phyloP scores from a whole-genome alignment of 2,113 vertebrate genomes.

The Sceloporus tristichus region DNA sequence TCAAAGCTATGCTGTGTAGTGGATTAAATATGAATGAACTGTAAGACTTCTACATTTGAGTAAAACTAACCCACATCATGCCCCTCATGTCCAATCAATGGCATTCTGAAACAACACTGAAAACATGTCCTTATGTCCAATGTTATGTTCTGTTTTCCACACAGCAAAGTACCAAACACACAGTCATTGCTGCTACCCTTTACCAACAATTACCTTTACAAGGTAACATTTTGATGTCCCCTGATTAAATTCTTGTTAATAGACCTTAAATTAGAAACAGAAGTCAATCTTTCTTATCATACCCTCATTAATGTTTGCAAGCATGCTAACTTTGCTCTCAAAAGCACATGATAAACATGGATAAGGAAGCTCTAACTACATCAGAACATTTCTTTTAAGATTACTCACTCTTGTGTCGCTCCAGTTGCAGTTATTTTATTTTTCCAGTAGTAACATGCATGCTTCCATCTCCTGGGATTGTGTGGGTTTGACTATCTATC shows the following conservation, averaged over 20 bases:
- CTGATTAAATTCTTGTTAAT: conserved; percentile 57
- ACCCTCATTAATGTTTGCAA: conserved; percentile 40
- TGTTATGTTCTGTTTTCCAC: conserved; percentile 40
- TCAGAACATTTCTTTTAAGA: not conserved
- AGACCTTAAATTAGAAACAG: conserved; percentile 54
- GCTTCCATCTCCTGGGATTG: not conserved
- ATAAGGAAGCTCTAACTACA: not conserved
- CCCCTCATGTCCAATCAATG: not conserved
- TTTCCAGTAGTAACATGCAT: not conserved
- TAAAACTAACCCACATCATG: not conserved
- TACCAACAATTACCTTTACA: conserved; percentile 42
- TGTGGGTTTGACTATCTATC: too few species aligned
- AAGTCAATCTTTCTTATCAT: conserved; percentile 50
- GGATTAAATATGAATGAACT: not conserved
- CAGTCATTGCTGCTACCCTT: conserved; percentile 43
- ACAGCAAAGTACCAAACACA: conserved; percentile 49
- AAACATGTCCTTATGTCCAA: not conserved
- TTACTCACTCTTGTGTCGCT: not conserved
- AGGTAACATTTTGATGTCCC: conserved; percentile 53
- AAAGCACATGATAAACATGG: rapidly evolving
- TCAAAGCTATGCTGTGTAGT: not conserved
- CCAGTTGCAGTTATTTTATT: not conserved
- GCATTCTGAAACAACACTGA: not conserved
- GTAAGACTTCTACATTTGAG: not conserved
- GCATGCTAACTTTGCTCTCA: not conserved